Evolutionary conservation across 2,113 vertebrate genomes (phyloP).

Genomic region (Albula goreensis): DNA sequence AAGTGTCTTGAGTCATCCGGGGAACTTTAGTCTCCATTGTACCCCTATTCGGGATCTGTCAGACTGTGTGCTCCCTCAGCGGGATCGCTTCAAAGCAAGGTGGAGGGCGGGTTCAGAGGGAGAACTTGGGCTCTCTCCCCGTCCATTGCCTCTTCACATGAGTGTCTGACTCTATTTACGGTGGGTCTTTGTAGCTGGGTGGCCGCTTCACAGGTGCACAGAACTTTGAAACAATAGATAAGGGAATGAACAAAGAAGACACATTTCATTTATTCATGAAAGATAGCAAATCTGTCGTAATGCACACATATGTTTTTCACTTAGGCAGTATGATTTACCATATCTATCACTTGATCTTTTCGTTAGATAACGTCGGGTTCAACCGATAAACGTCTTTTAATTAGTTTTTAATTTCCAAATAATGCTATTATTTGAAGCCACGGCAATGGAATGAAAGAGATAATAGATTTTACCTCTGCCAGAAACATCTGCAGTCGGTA

Average conservation of each 20-base stretch:
- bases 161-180: constrained; percentile 42
- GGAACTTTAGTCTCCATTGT: constrained; percentile 44
- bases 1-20: constrained; percentile 50
- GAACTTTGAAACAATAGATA: neutral
- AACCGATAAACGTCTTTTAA: no score
- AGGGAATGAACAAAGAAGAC: neutral
- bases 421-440: no score
- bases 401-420: no score
- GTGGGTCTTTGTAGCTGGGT: neutral
- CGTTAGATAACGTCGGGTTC: no score
- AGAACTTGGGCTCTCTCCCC: constrained; percentile 36
- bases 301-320: no score
- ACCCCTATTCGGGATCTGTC: constrained; percentile 39
- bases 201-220: neutral
- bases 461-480: no score
- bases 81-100: constrained; percentile 31
- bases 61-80: constrained; percentile 38
- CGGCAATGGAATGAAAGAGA: no score
- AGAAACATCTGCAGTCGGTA: no score
- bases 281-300: neutral
- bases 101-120: constrained; percentile 13
- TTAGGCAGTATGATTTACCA: no score
- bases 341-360: no score
- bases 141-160: constrained; percentile 52
- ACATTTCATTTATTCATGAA: neutral